Evolutionary conservation across 2,113 vertebrate species (phyloP), one percentile per base, ranked within the genome.

Genomic region (Prinia subflava): DNA sequence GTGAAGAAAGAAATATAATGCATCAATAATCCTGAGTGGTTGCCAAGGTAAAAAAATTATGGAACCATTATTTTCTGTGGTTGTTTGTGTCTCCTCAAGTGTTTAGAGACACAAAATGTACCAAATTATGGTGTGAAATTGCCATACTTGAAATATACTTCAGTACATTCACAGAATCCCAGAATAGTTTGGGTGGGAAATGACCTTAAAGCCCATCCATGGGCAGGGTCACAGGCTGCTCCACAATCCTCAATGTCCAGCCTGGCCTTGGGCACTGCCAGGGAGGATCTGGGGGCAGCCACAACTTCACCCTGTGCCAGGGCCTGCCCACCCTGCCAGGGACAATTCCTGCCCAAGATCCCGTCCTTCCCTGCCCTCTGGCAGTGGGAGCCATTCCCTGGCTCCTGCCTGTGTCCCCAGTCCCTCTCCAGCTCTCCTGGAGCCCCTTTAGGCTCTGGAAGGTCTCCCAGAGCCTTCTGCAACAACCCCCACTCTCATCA

Each of bases 371-470:
- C 59, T 74, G 7, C 15, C 52, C 46, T 42, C 4, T 56, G 7
- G 4, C 52, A 52, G 0, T 46, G 23, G 44, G 9, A 81, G 24
- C 78, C 78, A 68, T 76, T 83, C 55, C 41, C 47, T 27, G 28
- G 1, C 2, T 68, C 3, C 60, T 76, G 53, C 10, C 46, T 53
- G n/a, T 60, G 28, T n/a, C 47, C 62, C 7, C 2, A 69, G 11
- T 13, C 46, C 46, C n/a, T 60, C 39, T 41, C 1, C 87, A 76
- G n/a, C 70, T 47, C 17, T 76, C 55, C 7, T 76, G 47, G n/a
- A 62, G 21, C n/a, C 22, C n/a, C n/a, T n/a, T 0, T 0, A 60
- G 46, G 24, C 8, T 2, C 35, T 77, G 22, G 1, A 28, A 33
- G 18, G 6, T 63, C 18, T 76, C 49, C 11, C 15, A 41, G 30